Conservation (phyloP, 2,113 vertebrate genomes). For the Oreocharis arfaki region DNA sequence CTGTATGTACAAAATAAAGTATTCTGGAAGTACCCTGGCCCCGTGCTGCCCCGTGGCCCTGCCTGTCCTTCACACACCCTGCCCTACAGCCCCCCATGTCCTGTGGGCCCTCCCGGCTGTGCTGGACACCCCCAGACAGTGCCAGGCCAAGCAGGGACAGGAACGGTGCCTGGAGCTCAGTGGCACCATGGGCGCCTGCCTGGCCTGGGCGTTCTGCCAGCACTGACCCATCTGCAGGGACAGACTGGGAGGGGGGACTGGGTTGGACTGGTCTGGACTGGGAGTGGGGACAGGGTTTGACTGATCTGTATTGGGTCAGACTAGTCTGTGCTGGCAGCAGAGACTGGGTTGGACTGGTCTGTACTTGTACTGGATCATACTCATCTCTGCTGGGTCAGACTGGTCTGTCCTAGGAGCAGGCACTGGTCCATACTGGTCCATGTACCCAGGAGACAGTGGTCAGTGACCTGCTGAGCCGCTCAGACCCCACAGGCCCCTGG, state of each 20-base stretch:
- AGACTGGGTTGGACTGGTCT: not conserved
- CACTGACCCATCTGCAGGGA: not conserved
- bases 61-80: not conserved
- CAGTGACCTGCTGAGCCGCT: not conserved
- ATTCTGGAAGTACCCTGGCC: slow-evolving; percentile 17
- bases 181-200: not conserved
- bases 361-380: not conserved
- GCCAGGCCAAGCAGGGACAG: not conserved
- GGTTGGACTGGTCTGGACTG: not conserved
- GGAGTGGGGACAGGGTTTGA: not conserved
- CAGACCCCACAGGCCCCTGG: not conserved
- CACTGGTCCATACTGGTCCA: not conserved
- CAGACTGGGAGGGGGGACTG: not conserved
- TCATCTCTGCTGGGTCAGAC: not conserved
- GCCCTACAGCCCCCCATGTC: not conserved
- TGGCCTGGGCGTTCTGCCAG: not conserved
- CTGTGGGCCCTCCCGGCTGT: not conserved
- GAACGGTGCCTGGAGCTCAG: not conserved
- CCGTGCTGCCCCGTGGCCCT: not conserved
- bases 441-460: not conserved
- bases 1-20: slow-evolving; percentile 47
- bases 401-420: not conserved
- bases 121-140: not conserved
- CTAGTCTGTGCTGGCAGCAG: not conserved
- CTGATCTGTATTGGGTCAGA: not conserved